Evolutionary conservation across 2,888 invertebrate species (phyloP).

Genomic region (Maniola hyperantus): DNA sequence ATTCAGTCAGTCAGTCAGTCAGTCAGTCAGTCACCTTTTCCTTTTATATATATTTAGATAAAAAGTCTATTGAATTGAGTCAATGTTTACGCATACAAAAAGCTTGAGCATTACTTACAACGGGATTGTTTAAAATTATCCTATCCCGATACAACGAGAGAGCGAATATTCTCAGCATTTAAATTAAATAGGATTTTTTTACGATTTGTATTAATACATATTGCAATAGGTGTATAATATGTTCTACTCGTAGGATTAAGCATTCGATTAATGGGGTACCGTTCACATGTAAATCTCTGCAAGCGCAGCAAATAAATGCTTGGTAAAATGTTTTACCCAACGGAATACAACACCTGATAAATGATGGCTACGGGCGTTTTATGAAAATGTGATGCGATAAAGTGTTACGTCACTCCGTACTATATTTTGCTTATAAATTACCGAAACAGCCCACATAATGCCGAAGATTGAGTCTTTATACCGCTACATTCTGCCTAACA

Average conservation of each 20-base stretch:
- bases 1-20: too few relatives aligned
- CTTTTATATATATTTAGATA: too few relatives aligned
- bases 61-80: background rate
- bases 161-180: background rate
- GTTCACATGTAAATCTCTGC: conserved; percentile 63
- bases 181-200: background rate
- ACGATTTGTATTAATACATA: conserved; percentile 12
- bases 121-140: too few relatives aligned
- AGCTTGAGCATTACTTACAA: too few relatives aligned
- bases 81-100: background rate
- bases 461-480: conserved; percentile 16
- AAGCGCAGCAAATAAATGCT: conserved; percentile 65
- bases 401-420: conserved; percentile 38
- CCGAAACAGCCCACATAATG: conserved; percentile 16
- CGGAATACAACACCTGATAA: conserved; percentile 69
- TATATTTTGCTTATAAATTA: conserved; percentile 36
- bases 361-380: conserved; percentile 67
- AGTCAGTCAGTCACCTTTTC: too few relatives aligned
- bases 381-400: conserved; percentile 57
- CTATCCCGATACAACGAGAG: too few relatives aligned
- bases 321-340: conserved; percentile 64
- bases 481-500: background rate
- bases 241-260: conserved; percentile 50
- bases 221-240: conserved; percentile 39
- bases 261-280: conserved; percentile 61